Percentiles rank a stretch among this genome's conserved stretches.
These are phyloP conservation scores for Leucopsar rothschildi DNA, from an alignment of 2,113 vertebrate species.

Conservation along the genomic window DNA sequence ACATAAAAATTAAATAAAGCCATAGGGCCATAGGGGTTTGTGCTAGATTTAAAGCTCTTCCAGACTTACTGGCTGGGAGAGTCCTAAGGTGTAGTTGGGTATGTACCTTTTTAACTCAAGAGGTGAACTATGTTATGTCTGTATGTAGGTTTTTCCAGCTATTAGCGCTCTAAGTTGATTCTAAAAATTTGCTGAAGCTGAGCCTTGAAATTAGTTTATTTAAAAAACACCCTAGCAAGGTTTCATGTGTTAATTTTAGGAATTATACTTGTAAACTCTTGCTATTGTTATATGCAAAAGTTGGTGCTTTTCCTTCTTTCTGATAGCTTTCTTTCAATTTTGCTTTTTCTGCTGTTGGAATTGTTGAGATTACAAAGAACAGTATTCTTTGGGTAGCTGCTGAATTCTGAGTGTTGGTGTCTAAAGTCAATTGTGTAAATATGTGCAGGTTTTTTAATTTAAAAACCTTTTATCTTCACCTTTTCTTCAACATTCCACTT, in stretches of 20 bases:
- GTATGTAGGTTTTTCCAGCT: neutral
- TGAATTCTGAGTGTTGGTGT: neutral
- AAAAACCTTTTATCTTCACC: neutral
- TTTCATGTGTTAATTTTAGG: neutral
- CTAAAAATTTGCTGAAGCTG: neutral
- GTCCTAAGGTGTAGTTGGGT: neutral
- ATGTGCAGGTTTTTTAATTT: neutral
- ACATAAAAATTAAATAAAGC: neutral
- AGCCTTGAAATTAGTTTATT: neutral
- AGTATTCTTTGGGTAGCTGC: neutral
- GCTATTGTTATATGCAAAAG: fast-evolving
- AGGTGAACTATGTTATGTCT: neutral
- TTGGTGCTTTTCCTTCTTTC: neutral
- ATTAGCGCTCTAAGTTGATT: neutral
- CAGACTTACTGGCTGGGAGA: neutral
- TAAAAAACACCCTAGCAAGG: neutral
- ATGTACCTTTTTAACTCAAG: neutral
- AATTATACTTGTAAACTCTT: neutral
- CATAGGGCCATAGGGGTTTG: neutral
- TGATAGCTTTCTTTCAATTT: neutral
- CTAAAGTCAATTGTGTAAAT: neutral
- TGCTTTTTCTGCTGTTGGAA: neutral
- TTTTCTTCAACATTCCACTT: neutral
- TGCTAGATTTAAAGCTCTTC: neutral
- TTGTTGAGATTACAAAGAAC: neutral